Conservation (phyloP, 2,113 vertebrate genomes). For the Pseudorhombus dupliciocellatus region DNA sequence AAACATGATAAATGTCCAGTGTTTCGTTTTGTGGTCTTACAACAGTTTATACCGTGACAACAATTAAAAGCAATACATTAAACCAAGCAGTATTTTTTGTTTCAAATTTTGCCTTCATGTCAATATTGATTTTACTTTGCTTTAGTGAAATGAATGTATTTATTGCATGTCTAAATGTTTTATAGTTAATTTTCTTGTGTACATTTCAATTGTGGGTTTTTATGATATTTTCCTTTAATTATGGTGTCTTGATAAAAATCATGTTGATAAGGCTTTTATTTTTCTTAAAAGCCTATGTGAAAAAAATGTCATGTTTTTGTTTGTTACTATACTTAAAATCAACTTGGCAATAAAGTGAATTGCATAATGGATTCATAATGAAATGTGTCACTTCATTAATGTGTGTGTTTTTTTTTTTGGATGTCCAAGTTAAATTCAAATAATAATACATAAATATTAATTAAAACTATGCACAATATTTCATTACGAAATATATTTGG, state of each 20-base stretch:
- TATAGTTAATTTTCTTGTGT: slow-evolving; percentile 79
- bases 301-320: slow-evolving; percentile 70
- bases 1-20: slow-evolving; percentile 28
- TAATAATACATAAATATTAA: neutral
- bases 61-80: slow-evolving; percentile 73
- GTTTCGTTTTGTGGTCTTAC: slow-evolving; percentile 33
- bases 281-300: slow-evolving; percentile 81
- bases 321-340: slow-evolving; percentile 82
- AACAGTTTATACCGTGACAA: slow-evolving; percentile 49
- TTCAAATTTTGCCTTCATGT: slow-evolving; percentile 61
- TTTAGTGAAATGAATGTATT: slow-evolving; percentile 86
- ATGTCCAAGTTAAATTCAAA: neutral
- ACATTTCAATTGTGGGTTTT: slow-evolving; percentile 77
- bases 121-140: slow-evolving; percentile 77
- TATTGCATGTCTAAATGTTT: slow-evolving; percentile 86
- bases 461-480: neutral
- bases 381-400: slow-evolving; percentile 24
- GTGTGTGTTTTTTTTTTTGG: slow-evolving; percentile 9
- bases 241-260: slow-evolving; percentile 70
- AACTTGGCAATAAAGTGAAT: slow-evolving; percentile 84
- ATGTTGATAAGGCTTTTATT: slow-evolving; percentile 82
- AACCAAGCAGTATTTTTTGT: slow-evolving; percentile 78
- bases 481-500: neutral
- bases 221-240: slow-evolving; percentile 73
- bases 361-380: slow-evolving; percentile 66